Evolutionary conservation across 2,113 vertebrate species (phyloP), one percentile per base, ranked within the genome.

Genomic region (Leptodactylus fuscus): DNA sequence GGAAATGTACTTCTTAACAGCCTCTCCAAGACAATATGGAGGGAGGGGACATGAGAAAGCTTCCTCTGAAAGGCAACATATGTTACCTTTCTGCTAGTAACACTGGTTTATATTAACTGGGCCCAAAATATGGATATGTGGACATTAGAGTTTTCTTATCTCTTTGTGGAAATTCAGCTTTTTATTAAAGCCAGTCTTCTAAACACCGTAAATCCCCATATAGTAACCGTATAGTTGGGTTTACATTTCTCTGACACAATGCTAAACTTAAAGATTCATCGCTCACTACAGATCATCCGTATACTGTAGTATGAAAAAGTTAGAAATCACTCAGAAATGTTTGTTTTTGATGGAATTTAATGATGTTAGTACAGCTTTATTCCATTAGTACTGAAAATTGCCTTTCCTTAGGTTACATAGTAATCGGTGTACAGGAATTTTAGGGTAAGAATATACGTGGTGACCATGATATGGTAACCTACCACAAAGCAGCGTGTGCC

Each of bases 1-100:
- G 38, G 76, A 81, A 41, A 81, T 70, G 16, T 29, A 46, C 36
- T 49, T 81, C 77, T 32, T 24, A 81, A 48, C 60, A 67, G 24
- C 36, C 67, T 29, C 22, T 53, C 10, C 24, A 85, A 48, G 62
- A 51, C 38, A 83, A 83, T 34, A 69, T 38, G 67, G 32, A 77
- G 74, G 58, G 55, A 67, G 71, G 82, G 58, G 18, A 16, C 34
- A 44, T 32, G 82, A 16, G 38, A 41, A 71, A 74, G 34, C 48
- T 29, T 60, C 51, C 51, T 74, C 51, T 44, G n/a, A 49, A 58
- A 51, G n/a, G 16, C 34, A 38, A 62, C 77, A 80, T 80, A 80
- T 80, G 76, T 27, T 79, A 53, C 51, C 51, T 60, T 60, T 62
- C 77, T 32, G 36, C 51, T 15, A n/a, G 6, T 38, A 41, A 58